Evolutionary conservation across 2,113 vertebrate species (phyloP).

Genomic region (Gallinago jamesoni): DNA sequence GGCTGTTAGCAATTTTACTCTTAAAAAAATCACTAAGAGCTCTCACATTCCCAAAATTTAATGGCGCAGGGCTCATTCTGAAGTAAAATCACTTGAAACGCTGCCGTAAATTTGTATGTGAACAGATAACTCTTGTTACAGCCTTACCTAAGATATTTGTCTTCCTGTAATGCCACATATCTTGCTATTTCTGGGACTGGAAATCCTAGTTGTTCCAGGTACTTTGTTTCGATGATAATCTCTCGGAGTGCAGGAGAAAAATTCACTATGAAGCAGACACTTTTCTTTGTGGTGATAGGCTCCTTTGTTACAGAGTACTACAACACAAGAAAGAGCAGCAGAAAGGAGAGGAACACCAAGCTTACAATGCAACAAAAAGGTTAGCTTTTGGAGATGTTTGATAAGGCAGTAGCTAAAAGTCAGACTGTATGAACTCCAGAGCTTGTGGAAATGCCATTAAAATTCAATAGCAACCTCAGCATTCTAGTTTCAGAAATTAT

Average conservation of each 20-base stretch:
- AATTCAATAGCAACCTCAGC: not conserved
- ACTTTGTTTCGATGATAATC: constrained; percentile 85
- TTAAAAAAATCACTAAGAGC: not conserved
- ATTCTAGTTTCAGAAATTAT: not conserved
- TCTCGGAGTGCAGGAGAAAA: constrained; percentile 82
- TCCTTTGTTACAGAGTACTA: constrained; percentile 37
- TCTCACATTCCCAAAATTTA: not conserved
- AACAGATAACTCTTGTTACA: not conserved
- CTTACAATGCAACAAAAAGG: not conserved
- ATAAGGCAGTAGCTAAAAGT: not conserved
- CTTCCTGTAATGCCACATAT: constrained; percentile 83
- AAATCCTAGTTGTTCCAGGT: constrained; percentile 82
- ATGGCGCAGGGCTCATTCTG: not conserved
- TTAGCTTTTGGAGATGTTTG: not conserved
- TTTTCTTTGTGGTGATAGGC: not conserved
- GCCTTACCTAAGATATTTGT: constrained; percentile 81
- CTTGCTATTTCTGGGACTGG: constrained; percentile 77
- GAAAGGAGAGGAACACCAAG: not conserved
- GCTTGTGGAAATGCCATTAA: not conserved
- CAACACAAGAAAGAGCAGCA: not conserved
- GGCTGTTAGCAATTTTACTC: not conserved
- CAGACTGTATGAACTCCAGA: not conserved
- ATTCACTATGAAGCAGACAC: constrained; percentile 74
- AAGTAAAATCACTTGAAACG: not conserved
- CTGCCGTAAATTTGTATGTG: not conserved